These are phyloP conservation scores for Aphidius colemani DNA, from an alignment of 2,888 invertebrate species.

Conservation along the genomic window DNA sequence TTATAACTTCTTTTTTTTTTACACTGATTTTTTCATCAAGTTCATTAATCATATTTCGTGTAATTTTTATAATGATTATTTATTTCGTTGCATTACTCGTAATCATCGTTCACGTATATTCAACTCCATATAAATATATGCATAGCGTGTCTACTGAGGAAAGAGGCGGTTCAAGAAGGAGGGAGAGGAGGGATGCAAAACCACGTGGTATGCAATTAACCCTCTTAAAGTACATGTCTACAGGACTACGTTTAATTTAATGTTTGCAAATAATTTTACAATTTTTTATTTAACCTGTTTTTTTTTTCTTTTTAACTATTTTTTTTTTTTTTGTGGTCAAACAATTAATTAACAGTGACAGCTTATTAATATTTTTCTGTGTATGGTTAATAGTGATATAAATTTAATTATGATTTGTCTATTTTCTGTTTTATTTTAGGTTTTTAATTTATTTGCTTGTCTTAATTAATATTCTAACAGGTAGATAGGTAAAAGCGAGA, in stretches of 20 bases:
- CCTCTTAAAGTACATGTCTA: conserved; percentile 23
- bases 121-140: conserved; percentile 20
- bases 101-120: conserved; percentile 17
- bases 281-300: conserved; percentile 14
- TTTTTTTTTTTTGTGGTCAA: conserved; percentile 1
- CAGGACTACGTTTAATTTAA: conserved; percentile 20
- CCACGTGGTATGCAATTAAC: conserved; percentile 23
- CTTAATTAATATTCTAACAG: conserved; percentile 25
- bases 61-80: not conserved
- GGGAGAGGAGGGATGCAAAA: conserved; percentile 18
- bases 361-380: conserved; percentile 3
- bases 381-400: conserved; percentile 21
- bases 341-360: conserved; percentile 22
- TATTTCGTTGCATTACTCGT: conserved; percentile 12
- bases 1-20: not conserved
- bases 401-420: conserved; percentile 16
- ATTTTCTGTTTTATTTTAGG: conserved; percentile 3
- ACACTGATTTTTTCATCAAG: not conserved
- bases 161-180: not conserved
- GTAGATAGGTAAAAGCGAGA: conserved; percentile 26
- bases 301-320: not conserved
- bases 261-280: conserved; percentile 9
- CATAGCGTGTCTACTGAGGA: conserved; percentile 17
- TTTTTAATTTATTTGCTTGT: conserved; percentile 6
- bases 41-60: not conserved